Base-by-base conservation (phyloP, 2,888 invertebrate genomes). In the Hypsopygia costalis region DNA sequence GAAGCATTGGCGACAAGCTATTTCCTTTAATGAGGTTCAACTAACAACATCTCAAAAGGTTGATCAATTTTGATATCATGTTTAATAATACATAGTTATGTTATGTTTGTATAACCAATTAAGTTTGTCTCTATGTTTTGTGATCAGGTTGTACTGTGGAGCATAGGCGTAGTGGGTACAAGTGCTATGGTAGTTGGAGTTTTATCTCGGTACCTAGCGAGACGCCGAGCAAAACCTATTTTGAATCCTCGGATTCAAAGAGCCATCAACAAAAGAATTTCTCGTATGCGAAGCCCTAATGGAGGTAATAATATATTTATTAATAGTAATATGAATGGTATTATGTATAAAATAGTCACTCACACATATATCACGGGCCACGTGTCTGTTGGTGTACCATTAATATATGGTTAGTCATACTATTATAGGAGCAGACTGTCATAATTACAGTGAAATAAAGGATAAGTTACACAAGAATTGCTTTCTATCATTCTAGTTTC, bases 111-210 rank as follows among this genome's bases (percentile, higher is more conserved):
- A n/a, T 16, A 16, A 3, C 16, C 4, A 16, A 16, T 16, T 3
- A 16, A 16, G 3, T 16, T 16, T 16, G 16, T n/a, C n/a, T 43
- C 33, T 20, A 11, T 40, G 21, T 46, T 65, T 30, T 11, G 16
- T 25, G 3, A 64, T 20, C 62, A 94, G 94, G 91, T 94, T 43
- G 90, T 94, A 42, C 81, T 94, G 61, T 90, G 94, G 68, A 93
- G 94, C 49, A 89, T 95, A 50, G 92, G 94, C 36, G 91, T 95
- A 28, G 85, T 89, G 21, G 89, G 89, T 16, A 91, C 92, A 31
- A 95, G 97, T 63, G 92, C 96, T 11, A 91, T 95, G 6, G 86
- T 97, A n/a, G 91, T 97, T 30, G 95, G 95, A 28, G 92, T 96
- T 6, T 78, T 97, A 21, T 95, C 97, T 30, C 92, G 94, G 55